Evolutionary conservation across 2,113 vertebrate species (phyloP), one percentile per base, ranked within the genome.

Genomic region (Mastomys natalensis): DNA sequence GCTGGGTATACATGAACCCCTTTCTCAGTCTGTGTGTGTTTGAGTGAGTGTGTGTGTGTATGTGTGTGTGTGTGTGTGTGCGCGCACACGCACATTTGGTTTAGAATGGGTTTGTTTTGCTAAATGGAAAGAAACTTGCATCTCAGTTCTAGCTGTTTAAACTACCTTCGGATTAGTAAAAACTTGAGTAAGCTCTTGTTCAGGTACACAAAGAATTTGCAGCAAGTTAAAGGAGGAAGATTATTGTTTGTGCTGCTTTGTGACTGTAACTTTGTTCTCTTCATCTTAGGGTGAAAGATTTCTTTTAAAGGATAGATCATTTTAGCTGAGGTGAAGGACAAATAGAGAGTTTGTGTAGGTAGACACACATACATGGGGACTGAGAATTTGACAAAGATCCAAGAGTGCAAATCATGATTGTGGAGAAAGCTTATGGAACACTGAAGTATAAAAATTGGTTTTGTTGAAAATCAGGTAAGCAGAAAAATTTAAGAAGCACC

Each of bases 381-480:
- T 66, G 73, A 64, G 48, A 72, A 58, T 92, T 94, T 48, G 78
- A 86, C 64, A 85, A 90, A 87, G 51, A 96, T 76, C 29, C 3
- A 73, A 34, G 43, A 62, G 43, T 89, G 16, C 40, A 93, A 68
- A 92, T 92, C 19, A 37, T 80, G 55, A 45, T 95, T 55, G 66
- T 68, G 26, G 37, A 48, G 51, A 89, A 87, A 84, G 19, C 78
- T 87, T 93, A 87, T 51, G 66, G 31, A 74, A 76, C 21, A 68
- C 31, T 77, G 34, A 73, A 22, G 85, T 40, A 55, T 73, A 45
- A 40, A 53, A 7, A n/a, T 68, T 73, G 88, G 78, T 93, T 89
- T 92, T 91, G 29, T 87, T 91, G 92, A 95, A 97, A 90, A 60
- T 90, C 16, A 68, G 53, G 45, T 89, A 82, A 93, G 45, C 43